These are phyloP conservation scores for Pediacus dermestoides DNA, from an alignment of 2,888 invertebrate species.

Conservation along the genomic window DNA sequence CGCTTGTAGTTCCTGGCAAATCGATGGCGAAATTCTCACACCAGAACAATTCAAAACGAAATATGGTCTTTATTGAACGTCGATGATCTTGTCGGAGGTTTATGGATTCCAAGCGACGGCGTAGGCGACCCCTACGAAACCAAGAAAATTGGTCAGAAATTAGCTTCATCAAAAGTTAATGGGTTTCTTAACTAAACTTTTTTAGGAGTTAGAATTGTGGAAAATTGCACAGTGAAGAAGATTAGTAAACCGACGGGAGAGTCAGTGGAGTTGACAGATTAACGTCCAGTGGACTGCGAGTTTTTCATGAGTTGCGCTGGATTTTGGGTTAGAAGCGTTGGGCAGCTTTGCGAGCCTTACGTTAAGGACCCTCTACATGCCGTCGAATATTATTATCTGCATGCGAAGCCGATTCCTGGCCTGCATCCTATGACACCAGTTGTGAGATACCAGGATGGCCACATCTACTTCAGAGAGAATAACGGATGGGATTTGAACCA, in stretches of 20 bases:
- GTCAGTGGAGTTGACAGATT: constrained; percentile 57
- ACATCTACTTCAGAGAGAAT: constrained; percentile 81
- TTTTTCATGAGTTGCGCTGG: constrained; percentile 95
- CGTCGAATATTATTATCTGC: constrained; percentile 90
- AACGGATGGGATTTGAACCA: constrained; percentile 89
- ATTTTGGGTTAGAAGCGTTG: constrained; percentile 90
- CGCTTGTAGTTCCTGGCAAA: constrained; percentile 66
- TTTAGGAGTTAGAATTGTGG: constrained; percentile 74
- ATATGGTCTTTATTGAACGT: constrained; percentile 73
- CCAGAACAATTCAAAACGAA: constrained; percentile 72
- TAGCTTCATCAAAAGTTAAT: no score
- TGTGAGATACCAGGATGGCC: constrained; percentile 82
- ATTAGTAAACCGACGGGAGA: constrained; percentile 54
- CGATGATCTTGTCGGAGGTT: constrained; percentile 80
- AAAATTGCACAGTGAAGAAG: constrained; percentile 71
- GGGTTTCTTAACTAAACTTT: no score
- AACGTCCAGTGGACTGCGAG: constrained; percentile 76
- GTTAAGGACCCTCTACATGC: constrained; percentile 89
- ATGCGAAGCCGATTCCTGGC: constrained; percentile 76
- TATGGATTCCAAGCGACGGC: constrained; percentile 93
- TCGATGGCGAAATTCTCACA: constrained; percentile 77
- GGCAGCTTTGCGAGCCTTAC: constrained; percentile 77
- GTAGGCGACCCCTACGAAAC: constrained; percentile 80
- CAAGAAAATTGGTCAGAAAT: no score
- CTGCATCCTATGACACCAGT: constrained; percentile 84